Base-by-base conservation (phyloP, 2,113 vertebrate species). In the Triplophysa dalaica region DNA sequence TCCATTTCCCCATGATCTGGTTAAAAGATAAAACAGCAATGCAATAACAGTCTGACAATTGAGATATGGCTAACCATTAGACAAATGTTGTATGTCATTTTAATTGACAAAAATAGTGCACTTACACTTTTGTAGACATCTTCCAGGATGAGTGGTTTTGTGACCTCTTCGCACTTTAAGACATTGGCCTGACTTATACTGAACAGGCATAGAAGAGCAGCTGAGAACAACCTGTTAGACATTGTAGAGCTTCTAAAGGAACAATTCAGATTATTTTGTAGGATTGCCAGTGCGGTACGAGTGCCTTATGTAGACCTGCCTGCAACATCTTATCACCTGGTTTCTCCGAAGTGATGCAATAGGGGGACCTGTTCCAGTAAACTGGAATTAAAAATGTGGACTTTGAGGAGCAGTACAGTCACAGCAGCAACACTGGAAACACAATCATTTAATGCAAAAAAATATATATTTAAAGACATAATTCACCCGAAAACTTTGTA, bases 1-100 rank as follows among this genome's bases (percentile, higher is more conserved):
- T 70, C 81, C 81, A 82, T 64, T 82, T 78, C 8, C 81, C 81
- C 58, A 43, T 65, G 22, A 82, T 73, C 81, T 82, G 17, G n/a
- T 56, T 73, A 0, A n/a, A 73, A 73, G 11, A 72, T 33, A 72
- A 58, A 1, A 58, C 7, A 54, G 6, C 52, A 16, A 54, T 54
- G 52, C 52, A 54, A 19, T 54, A 54, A 19, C 17, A n/a, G 7
- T 50, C 13, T 38, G 33, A 0, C 4, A 6, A 33, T 33, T 33
- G 29, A 4, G 29, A 33, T 6, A 6, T 33, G 33, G 33, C 33
- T 33, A 1, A 38, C 33, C 33, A 38, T 7, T 38, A 38, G 7
- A 38, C 7, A 0, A 38, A 5, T 7, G 33, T 38, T 8, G 4
- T 6, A 33, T 33, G 33, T 5, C 4, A 33, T 33, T 38, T 8